A percentile compares a stretch with the other conserved stretches of the same genome.
Evolutionary conservation across 2,797 vertebrate genomes (phyloP).

Genomic region (Phoxinus dragarum): DNA sequence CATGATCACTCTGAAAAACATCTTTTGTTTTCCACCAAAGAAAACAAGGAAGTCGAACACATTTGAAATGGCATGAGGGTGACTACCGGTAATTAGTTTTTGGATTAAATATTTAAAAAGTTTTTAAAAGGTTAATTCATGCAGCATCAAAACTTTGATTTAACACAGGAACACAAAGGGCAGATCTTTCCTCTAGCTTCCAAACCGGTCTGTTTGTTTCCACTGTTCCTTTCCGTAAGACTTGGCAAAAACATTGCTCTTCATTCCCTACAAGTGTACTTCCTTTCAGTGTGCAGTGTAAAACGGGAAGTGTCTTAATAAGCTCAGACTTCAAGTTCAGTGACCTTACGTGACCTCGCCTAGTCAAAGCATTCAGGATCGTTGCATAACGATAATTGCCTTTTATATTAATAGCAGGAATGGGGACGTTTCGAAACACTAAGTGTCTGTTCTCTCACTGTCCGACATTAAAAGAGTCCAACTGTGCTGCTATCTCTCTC

Average conservation of each 20-base stretch:
- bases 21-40: not conserved
- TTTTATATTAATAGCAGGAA: constrained; percentile 23
- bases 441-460: constrained; percentile 33
- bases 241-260: constrained; percentile 42
- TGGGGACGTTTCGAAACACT: not conserved
- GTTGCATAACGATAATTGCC: constrained; percentile 10
- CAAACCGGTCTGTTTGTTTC: constrained; percentile 17
- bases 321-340: not conserved
- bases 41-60: not conserved
- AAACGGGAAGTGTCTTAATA: constrained; percentile 27
- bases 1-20: not conserved
- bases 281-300: constrained; percentile 6
- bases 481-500: constrained; percentile 5
- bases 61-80: not conserved
- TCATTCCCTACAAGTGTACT: not conserved
- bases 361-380: not conserved
- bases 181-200: constrained; percentile 21
- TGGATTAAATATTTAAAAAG: not conserved
- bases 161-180: constrained; percentile 36
- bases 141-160: not conserved
- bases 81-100: not conserved
- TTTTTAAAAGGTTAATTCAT: not conserved
- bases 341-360: not conserved
- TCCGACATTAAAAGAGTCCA: constrained; percentile 1
- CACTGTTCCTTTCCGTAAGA: constrained; percentile 44